A percentile compares a stretch with the other conserved stretches of the same genome.
These are phyloP conservation scores for Drosophila rufa DNA, from an alignment of 1,140 invertebrate genomes.

Conservation along the genomic window DNA sequence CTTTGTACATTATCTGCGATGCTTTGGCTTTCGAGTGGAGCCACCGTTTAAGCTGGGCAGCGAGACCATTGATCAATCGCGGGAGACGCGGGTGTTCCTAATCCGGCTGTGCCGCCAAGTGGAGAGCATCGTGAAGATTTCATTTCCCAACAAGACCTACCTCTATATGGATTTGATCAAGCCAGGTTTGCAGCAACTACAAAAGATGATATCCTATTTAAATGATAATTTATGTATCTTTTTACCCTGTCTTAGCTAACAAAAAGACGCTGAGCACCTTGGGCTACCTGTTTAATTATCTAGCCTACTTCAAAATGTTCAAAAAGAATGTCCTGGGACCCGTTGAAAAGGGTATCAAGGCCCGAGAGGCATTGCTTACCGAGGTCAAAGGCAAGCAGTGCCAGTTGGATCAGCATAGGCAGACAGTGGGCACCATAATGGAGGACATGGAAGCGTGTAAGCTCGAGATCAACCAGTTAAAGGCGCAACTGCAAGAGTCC, in stretches of 20 bases:
- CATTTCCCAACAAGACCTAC: slow-evolving; percentile 61
- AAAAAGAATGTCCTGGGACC: slow-evolving; percentile 56
- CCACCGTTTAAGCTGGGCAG: slow-evolving; percentile 56
- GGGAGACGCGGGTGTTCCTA: slow-evolving; percentile 65
- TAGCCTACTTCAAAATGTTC: slow-evolving; percentile 65
- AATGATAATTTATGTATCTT: neutral
- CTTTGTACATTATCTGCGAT: slow-evolving; percentile 52
- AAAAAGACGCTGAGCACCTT: slow-evolving; percentile 62
- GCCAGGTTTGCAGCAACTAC: slow-evolving; percentile 42
- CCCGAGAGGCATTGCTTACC: slow-evolving; percentile 38
- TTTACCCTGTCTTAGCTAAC: slow-evolving; percentile 24
- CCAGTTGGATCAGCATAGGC: slow-evolving; percentile 44
- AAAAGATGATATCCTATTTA: too few relatives aligned
- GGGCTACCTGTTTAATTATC: slow-evolving; percentile 66
- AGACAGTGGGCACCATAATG: slow-evolving; percentile 15
- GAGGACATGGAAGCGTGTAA: slow-evolving; percentile 25
- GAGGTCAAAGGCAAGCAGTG: slow-evolving; percentile 22
- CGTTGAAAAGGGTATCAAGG: slow-evolving; percentile 39
- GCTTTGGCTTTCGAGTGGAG: slow-evolving; percentile 66
- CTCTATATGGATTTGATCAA: slow-evolving; percentile 65
- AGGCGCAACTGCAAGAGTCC: slow-evolving; percentile 25
- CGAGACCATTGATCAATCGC: slow-evolving; percentile 39
- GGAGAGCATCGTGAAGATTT: slow-evolving; percentile 64
- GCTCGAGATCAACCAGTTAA: slow-evolving; percentile 23
- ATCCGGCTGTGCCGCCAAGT: slow-evolving; percentile 66